Evolutionary conservation across 2,888 invertebrate species (phyloP).

Genomic region (Nemotelus nigrinus): DNA sequence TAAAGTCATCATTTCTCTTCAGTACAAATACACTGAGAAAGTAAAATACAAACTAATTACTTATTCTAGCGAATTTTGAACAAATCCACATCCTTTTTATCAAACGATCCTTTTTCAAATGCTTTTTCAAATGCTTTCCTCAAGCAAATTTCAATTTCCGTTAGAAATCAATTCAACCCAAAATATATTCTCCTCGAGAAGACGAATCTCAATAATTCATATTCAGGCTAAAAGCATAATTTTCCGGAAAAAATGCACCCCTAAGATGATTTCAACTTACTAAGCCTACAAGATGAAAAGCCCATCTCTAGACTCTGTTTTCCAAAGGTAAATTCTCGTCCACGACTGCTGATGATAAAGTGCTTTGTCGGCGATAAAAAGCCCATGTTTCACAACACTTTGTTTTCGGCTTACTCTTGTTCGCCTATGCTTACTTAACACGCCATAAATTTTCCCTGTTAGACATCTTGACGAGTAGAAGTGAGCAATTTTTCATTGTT

Average conservation of each 20-base stretch:
- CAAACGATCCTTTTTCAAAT: too few species aligned
- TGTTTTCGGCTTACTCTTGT: not conserved
- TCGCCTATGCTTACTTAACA: conserved; percentile 35
- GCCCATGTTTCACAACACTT: conserved; percentile 40
- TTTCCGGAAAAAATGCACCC: not conserved
- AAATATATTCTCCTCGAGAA: too few species aligned
- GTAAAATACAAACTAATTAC: too few species aligned
- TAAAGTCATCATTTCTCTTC: too few species aligned
- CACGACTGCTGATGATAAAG: conserved; percentile 36
- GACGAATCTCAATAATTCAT: too few species aligned
- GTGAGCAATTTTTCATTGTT: conserved; percentile 43
- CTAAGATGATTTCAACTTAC: not conserved
- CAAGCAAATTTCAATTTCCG: too few species aligned
- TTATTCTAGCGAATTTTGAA: too few species aligned
- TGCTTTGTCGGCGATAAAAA: conserved; percentile 29
- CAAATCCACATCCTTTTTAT: too few species aligned
- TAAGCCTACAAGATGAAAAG: conserved; percentile 11
- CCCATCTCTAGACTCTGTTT: conserved; percentile 1
- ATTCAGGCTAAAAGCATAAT: too few species aligned
- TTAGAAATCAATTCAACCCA: too few species aligned
- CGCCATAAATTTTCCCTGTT: conserved; percentile 37
- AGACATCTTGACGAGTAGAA: conserved; percentile 36
- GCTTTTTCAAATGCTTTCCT: too few species aligned
- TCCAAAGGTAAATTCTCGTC: conserved; percentile 29
- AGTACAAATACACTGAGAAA: too few species aligned